A percentile compares a stretch with the other conserved stretches of the same genome.
These are phyloP conservation scores for Merluccius polli DNA, from an alignment of 2,797 vertebrate species.

Conservation along the genomic window DNA sequence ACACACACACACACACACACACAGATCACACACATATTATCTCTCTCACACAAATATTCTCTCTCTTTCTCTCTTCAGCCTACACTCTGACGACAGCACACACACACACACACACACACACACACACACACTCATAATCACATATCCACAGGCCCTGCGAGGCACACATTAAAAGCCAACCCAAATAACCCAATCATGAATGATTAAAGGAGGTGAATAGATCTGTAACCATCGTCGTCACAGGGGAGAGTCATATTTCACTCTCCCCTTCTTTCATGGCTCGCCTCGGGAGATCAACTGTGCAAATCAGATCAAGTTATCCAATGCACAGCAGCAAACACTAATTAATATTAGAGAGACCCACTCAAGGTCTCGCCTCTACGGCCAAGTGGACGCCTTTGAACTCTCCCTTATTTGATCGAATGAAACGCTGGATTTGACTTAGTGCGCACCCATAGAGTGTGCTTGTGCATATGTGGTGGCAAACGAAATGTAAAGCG, in stretches of 20 bases:
- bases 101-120: not conserved
- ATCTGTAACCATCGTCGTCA: conserved; percentile 20
- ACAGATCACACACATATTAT: not conserved
- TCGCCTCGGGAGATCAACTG: conserved; percentile 31
- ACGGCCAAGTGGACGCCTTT: not conserved
- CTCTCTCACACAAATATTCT: too few species aligned
- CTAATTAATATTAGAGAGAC: not conserved
- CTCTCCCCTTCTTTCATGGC: conserved; percentile 41
- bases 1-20: not conserved
- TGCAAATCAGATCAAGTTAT: conserved; percentile 18
- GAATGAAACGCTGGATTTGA: not conserved
- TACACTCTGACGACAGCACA: too few species aligned
- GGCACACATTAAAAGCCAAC: not conserved
- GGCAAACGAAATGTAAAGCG: too few species aligned
- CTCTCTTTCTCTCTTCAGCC: too few species aligned
- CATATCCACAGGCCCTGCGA: too few species aligned
- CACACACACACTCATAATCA: not conserved
- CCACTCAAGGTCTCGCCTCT: not conserved
- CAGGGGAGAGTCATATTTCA: conserved; percentile 17
- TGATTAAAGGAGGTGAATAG: conserved; percentile 2
- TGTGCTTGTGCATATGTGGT: too few species aligned
- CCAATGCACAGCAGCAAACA: not conserved
- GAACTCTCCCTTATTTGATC: not conserved
- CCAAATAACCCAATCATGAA: not conserved
- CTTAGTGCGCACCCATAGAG: too few species aligned